A percentile compares a stretch with the other conserved stretches of the same genome.
Evolutionary conservation across 2,888 invertebrate species (phyloP).

Genomic region (Rotaria sp.): DNA sequence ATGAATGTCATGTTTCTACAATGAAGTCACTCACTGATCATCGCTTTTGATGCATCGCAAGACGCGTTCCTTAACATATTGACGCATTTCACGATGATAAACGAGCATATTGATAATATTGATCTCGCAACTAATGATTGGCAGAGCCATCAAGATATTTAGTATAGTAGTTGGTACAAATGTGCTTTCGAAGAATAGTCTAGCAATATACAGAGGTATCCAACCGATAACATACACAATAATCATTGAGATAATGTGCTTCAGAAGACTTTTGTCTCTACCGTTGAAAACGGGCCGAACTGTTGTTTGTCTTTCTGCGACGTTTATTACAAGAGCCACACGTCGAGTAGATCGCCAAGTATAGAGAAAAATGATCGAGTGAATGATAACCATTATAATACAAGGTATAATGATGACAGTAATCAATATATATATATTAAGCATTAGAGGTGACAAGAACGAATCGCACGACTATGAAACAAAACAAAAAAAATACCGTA

Average conservation of each 20-base stretch:
- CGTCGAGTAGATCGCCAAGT: neutral
- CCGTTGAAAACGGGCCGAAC: neutral
- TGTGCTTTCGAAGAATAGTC: neutral
- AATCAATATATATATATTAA: neutral
- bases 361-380: neutral
- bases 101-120: neutral
- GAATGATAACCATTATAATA: neutral
- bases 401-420: neutral
- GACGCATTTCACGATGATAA: neutral
- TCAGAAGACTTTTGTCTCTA: neutral
- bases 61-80: neutral
- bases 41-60: neutral
- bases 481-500: neutral
- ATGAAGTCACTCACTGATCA: too few relatives aligned
- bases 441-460: neutral
- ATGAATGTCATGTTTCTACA: too few relatives aligned
- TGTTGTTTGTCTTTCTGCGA: neutral
- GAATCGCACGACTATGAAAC: neutral
- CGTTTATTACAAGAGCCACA: neutral
- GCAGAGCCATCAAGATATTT: neutral
- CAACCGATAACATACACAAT: neutral
- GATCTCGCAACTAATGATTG: neutral
- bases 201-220: neutral
- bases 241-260: neutral
- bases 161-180: neutral